phyloP scores from a whole-genome alignment of 2,113 vertebrate genomes.

The Puntigrus tetrazona region DNA sequence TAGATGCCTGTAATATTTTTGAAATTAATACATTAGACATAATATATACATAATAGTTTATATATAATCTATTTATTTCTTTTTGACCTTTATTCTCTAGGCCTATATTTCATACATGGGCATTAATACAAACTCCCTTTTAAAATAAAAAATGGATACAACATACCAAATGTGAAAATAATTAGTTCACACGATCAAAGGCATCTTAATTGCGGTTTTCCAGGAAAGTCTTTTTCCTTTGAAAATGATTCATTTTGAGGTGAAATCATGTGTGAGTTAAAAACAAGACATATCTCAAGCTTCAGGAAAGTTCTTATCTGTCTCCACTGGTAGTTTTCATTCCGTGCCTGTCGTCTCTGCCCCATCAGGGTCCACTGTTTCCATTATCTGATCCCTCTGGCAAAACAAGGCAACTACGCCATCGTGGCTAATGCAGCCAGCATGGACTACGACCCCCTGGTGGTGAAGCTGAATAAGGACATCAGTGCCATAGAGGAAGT shows the following conservation, averaged over 20 bases:
- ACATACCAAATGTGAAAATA: neutral
- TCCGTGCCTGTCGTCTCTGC: neutral
- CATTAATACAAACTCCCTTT: neutral
- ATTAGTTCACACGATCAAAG: neutral
- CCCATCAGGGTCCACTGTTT: conserved; percentile 91
- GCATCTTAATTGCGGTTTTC: neutral
- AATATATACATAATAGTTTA: too few relatives aligned
- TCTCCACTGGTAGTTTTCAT: neutral
- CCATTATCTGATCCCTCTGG: conserved; percentile 94
- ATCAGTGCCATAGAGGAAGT: conserved; percentile 95
- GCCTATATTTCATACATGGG: neutral
- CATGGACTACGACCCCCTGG: conserved; percentile 97
- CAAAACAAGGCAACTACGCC: conserved; percentile 96
- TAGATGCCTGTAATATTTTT: too few relatives aligned
- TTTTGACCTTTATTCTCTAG: neutral
- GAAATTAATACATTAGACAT: too few relatives aligned
- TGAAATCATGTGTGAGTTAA: conserved; percentile 5
- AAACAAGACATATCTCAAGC: neutral
- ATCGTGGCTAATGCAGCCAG: conserved; percentile 98
- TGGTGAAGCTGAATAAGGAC: conserved; percentile 97
- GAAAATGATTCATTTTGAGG: neutral
- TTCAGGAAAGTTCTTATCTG: conserved; percentile 24
- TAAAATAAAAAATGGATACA: neutral
- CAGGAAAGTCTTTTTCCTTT: neutral
- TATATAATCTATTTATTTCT: neutral